Conservation (phyloP, 2,797 vertebrate genomes). For the Megalops cyprinoides region DNA sequence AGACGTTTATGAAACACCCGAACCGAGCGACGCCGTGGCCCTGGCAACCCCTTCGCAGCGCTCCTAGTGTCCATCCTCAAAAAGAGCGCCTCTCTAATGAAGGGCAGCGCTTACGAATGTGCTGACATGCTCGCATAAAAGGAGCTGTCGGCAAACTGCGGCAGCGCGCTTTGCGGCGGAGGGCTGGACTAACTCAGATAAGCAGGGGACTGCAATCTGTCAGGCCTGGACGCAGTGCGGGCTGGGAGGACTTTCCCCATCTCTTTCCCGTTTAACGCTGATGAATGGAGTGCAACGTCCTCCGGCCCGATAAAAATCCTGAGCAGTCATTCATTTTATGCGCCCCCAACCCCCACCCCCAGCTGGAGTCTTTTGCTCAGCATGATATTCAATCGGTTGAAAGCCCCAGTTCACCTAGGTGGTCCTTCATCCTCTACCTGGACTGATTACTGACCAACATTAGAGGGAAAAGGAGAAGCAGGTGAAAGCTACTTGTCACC, state of each 20-base stretch:
- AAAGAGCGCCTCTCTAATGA: neutral
- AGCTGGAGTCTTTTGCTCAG: neutral
- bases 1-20: neutral
- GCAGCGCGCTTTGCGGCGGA: neutral
- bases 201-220: neutral
- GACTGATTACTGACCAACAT: neutral
- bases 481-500: neutral
- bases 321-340: neutral
- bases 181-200: neutral
- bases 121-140: neutral
- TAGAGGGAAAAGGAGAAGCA: neutral
- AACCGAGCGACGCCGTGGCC: neutral
- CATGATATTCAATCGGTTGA: neutral
- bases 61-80: neutral
- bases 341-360: too few relatives aligned
- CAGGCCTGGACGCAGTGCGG: neutral
- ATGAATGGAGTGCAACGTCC: neutral
- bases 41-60: neutral
- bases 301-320: conserved; percentile 7
- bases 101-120: neutral
- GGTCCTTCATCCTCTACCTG: neutral
- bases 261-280: neutral
- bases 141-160: too few relatives aligned
- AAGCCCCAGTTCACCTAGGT: neutral
- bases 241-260: neutral